Percentiles rank a stretch among this genome's conserved stretches.
phyloP scores from a whole-genome alignment of 2,113 vertebrate species.

The Mobula birostris region DNA sequence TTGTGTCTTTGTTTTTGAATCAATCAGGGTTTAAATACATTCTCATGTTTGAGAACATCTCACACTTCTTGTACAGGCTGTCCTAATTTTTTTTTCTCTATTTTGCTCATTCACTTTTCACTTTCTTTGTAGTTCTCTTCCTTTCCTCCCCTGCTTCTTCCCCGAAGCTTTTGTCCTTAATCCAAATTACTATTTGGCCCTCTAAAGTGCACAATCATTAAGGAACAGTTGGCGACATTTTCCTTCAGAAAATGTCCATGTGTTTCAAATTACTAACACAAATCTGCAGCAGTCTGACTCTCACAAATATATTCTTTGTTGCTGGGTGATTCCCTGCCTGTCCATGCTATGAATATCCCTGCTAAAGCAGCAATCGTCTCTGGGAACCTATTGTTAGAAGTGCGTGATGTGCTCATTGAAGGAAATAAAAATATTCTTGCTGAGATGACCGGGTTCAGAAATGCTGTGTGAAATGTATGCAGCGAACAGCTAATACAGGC shows the following conservation, averaged over 20 bases:
- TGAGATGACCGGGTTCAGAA: not conserved
- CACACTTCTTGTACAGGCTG: not conserved
- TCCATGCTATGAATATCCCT: not conserved
- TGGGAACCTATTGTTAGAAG: not conserved
- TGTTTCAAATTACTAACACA: not conserved
- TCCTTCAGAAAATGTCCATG: not conserved
- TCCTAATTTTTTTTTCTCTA: not conserved
- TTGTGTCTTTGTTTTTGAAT: too few species aligned
- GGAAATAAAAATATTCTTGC: not conserved
- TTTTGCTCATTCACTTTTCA: not conserved
- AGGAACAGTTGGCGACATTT: not conserved
- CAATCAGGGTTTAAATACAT: not conserved
- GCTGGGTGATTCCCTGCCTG: not conserved
- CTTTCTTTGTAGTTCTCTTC: not conserved
- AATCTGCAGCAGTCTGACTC: not conserved
- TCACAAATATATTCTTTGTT: not conserved
- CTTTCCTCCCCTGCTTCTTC: not conserved
- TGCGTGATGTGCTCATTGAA: not conserved
- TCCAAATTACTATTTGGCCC: constrained; percentile 23
- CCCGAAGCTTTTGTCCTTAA: not conserved
- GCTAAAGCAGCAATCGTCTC: not conserved
- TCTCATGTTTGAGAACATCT: not conserved
- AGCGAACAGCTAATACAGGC: too few species aligned
- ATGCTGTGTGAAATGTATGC: too few species aligned
- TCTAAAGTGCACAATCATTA: not conserved